Base-by-base conservation (phyloP, 2,113 vertebrate genomes). In the Gobiocypris rarus region DNA sequence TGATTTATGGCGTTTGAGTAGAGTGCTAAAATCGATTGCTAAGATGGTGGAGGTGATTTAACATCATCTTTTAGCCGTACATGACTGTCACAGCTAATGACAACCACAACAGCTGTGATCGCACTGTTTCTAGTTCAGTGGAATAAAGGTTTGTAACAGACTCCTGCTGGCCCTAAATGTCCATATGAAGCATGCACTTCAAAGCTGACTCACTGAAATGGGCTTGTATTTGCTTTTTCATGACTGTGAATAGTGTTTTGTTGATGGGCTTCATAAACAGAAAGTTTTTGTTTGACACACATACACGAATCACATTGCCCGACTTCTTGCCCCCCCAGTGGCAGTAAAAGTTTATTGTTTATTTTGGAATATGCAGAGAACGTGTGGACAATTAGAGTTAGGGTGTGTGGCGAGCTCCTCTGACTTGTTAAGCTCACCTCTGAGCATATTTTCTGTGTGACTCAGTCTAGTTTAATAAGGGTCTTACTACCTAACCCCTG, bases 271-370 rank as follows among this genome's bases (percentile, higher is more conserved):
- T 24, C 31, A 59, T 24, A 14, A 54, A 56, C 22, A n/a, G 11
- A 69, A 22, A 6, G 3, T 41, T 48, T 54, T 17, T 22, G 17
- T 78, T 15, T 48, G 52, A 45, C 45, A 10, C 54, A 61, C 50
- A 84, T 1, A 71, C 13, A 70, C 22, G 77, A 77, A 71, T 74
- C 67, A 38, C 59, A 26, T 28, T 31, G 34, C 84, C 48, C 5
- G 71, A n/a, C 71, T 45, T 76, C 19, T 38, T 67, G 34, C 34
- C 38, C 80, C 19, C 22, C 0, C 59, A 38, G 63, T 67, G 74
- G 54, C 71, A 50, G 58, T 85, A 81, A 81, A 87, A 80, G 26
- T 83, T 87, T 87, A 87, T 80, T 83, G 86, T 83, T 87, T 87
- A 77, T 87, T 81, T 87, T 81, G 80, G 84, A 82, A 41, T 71